These are phyloP conservation scores for Pseudomyrmex pallidus DNA, from an alignment of 1,140 invertebrate genomes.

Conservation along the genomic window DNA sequence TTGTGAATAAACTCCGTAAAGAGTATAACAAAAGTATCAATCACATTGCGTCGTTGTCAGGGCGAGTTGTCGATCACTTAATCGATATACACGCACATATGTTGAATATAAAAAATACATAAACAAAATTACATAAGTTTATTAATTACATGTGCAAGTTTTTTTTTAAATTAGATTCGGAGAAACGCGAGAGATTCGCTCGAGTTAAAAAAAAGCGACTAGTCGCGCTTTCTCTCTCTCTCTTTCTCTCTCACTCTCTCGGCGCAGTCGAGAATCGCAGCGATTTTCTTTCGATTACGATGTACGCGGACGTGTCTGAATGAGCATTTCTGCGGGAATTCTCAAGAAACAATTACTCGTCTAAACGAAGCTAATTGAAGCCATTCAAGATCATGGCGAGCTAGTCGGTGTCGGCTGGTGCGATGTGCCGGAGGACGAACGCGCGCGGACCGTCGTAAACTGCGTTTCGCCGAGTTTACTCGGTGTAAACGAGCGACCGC, in stretches of 20 bases:
- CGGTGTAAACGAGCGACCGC: conserved; percentile 68
- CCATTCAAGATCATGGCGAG: conserved; percentile 83
- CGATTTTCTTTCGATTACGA: conserved; percentile 34
- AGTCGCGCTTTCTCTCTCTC: too few species aligned
- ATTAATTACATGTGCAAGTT: too few species aligned
- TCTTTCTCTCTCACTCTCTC: too few species aligned
- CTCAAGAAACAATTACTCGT: conserved; percentile 82
- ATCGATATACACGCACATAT: too few species aligned
- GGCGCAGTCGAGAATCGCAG: neutral
- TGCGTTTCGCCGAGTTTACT: conserved; percentile 65
- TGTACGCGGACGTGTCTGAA: conserved; percentile 50
- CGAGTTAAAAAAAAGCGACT: too few species aligned
- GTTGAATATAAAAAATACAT: too few species aligned
- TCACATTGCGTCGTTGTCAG: neutral
- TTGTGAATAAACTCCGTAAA: conserved; percentile 15
- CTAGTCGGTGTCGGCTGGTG: conserved; percentile 68
- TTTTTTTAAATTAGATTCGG: too few species aligned
- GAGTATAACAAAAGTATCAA: conserved; percentile 28
- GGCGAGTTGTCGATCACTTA: neutral
- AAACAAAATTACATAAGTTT: too few species aligned
- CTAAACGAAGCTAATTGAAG: conserved; percentile 83
- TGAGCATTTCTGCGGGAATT: conserved; percentile 75
- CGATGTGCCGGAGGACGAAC: conserved; percentile 46
- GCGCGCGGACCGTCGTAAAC: conserved; percentile 51
- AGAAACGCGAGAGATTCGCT: too few species aligned